phyloP scores from a whole-genome alignment of 2,113 vertebrate genomes.

The Pogonocichla stellata region DNA sequence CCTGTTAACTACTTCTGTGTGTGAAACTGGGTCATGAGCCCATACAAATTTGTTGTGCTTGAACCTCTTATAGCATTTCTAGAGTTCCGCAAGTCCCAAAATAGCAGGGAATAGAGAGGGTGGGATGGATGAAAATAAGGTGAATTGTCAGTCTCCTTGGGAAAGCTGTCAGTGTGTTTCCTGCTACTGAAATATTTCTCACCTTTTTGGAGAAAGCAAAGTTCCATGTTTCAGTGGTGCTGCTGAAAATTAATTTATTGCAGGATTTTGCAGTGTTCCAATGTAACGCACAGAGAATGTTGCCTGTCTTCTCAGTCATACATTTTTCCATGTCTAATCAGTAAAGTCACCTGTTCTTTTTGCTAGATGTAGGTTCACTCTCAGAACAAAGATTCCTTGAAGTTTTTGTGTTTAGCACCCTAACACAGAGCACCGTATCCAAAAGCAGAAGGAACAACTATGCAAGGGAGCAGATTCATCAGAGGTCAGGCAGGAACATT shows the following conservation, averaged over 20 bases:
- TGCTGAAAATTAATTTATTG: background rate
- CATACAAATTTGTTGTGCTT: background rate
- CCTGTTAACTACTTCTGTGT: background rate
- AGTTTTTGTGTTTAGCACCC: background rate
- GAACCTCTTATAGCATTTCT: background rate
- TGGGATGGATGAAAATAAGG: background rate
- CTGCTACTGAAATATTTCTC: background rate
- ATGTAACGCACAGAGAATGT: background rate
- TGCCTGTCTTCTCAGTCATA: rapidly evolving
- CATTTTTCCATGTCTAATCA: background rate
- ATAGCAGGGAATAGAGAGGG: background rate
- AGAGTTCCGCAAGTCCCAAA: background rate
- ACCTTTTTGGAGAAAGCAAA: background rate
- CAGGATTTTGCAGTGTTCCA: background rate
- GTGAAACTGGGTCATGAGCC: background rate
- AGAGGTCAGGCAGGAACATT: constrained; percentile 38
- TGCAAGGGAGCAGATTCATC: background rate
- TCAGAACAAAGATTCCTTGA: background rate
- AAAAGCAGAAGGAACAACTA: background rate
- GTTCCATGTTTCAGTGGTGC: background rate
- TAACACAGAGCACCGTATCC: background rate
- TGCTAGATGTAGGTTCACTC: background rate
- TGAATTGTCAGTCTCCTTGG: background rate
- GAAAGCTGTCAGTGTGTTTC: background rate
- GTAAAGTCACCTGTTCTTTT: background rate